Base-by-base conservation (phyloP, 2,113 vertebrate genomes). In the Datnioides undecimradiatus region DNA sequence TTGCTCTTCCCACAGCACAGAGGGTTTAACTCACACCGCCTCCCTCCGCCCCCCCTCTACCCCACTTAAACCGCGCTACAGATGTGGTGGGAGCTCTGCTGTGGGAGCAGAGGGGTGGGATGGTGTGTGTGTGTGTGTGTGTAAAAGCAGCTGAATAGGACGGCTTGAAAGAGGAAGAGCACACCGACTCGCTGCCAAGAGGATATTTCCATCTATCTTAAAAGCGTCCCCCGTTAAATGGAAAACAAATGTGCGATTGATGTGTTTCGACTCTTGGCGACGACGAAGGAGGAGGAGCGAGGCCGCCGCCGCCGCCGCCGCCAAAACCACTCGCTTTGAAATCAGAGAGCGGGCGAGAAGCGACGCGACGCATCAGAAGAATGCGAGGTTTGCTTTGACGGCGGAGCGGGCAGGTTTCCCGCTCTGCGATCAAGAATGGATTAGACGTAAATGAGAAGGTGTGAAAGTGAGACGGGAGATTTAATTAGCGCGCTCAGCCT, bases 221-320 rank as follows among this genome's bases (percentile, higher is more conserved):
- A 87, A 87, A 83, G 82, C 54, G 21, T 73, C 55, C 83, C 83
- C 65, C 41, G 82, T 64, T 77, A 68, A 89, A 89, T 86, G 68
- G 67, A 79, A 87, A 89, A 87, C 89, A 91, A 89, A 91, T 91
- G 83, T 84, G 77, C 36, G 87, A 86, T 75, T 89, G 85, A 87
- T 82, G 87, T 83, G 79, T 79, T 79, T 69, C 19, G 79, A 79
- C 52, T 86, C 43, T 49, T 2, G 71, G 41, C 68, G 34, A 79
- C 73, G 69, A 80, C 76, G 82, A 23, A 9, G 29, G 48, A 52
- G 40, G 65, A 68, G 59, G 17, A 23, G 54, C 51, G 73, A 76
- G 67, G 67, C 48, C 64, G 58, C n/a, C n/a, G n/a, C n/a, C n/a
- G n/a, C n/a, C n/a, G n/a, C n/a, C n/a, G n/a, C n/a, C n/a, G n/a